These are phyloP conservation scores for Triplophysa yarkandensis DNA, from an alignment of 2,797 vertebrate species.

Conservation along the genomic window DNA sequence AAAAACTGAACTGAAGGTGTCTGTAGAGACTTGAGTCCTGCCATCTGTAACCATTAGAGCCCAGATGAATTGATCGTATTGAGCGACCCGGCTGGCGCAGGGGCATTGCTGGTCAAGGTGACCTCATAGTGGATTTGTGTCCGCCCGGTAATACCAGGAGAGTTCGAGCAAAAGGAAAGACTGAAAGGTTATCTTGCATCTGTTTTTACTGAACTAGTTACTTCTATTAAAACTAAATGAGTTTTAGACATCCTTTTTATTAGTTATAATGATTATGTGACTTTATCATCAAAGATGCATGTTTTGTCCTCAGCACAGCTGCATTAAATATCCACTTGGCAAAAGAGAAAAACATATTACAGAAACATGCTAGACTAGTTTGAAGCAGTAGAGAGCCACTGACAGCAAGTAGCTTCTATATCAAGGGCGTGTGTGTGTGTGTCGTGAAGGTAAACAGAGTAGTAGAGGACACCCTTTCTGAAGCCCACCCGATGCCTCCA, in stretches of 20 bases:
- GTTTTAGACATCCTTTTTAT: neutral
- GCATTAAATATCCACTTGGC: neutral
- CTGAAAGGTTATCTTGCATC: neutral
- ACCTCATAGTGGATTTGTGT: conserved; percentile 46
- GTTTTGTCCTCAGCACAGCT: neutral
- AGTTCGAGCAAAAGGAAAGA: conserved; percentile 16
- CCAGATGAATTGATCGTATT: conserved; percentile 62
- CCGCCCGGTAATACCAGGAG: conserved; percentile 38
- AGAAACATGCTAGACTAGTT: conserved; percentile 7
- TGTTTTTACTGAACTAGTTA: neutral
- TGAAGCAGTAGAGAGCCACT: conserved; percentile 17
- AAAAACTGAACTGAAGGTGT: conserved; percentile 54
- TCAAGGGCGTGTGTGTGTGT: conserved; percentile 21
- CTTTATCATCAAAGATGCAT: neutral
- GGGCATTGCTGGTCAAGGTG: conserved; percentile 58
- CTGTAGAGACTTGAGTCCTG: conserved; percentile 58
- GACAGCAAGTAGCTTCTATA: conserved; percentile 13
- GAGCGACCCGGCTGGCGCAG: conserved; percentile 54
- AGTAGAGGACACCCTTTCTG: conserved; percentile 49
- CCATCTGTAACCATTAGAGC: conserved; percentile 64
- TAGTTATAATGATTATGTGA: neutral
- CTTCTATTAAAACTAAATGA: neutral
- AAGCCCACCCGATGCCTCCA: conserved; percentile 57
- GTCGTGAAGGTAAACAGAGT: conserved; percentile 55
- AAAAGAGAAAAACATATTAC: conserved; percentile 11